Evolutionary conservation across 2,888 invertebrate genomes (phyloP).

Genomic region (Notodonta ziczac): DNA sequence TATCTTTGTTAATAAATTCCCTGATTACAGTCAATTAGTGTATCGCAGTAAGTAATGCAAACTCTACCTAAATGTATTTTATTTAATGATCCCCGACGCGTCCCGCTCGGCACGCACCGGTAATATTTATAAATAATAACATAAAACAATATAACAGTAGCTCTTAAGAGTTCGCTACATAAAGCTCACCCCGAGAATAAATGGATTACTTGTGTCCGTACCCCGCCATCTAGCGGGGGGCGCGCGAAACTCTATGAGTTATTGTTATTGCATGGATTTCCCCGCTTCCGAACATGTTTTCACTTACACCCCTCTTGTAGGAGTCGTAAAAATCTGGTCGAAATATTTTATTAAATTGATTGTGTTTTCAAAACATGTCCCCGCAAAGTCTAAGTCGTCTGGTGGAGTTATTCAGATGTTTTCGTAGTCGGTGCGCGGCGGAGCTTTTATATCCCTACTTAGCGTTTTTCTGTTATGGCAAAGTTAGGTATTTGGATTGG

Average conservation of each 20-base stretch:
- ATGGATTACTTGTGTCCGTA: conserved; percentile 83
- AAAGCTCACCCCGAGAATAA: conserved; percentile 83
- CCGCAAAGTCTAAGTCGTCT: conserved; percentile 35
- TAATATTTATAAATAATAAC: conserved; percentile 80
- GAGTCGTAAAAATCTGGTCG: conserved; percentile 76
- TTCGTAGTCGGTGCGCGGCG: conserved; percentile 22
- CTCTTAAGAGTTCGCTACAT: conserved; percentile 79
- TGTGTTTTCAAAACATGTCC: conserved; percentile 57
- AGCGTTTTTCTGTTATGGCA: conserved; percentile 15
- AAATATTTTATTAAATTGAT: conserved; percentile 75
- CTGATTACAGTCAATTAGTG: neutral
- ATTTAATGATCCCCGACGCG: conserved; percentile 56
- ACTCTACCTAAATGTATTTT: conserved; percentile 22
- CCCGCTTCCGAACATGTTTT: conserved; percentile 79
- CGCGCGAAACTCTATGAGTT: conserved; percentile 73
- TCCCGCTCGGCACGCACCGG: conserved; percentile 54
- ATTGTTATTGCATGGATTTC: conserved; percentile 82
- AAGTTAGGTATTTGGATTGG: conserved; percentile 14
- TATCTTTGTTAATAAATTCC: neutral
- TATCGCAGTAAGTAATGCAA: conserved; percentile 23
- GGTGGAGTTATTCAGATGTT: conserved; percentile 28
- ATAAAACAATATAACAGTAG: conserved; percentile 77
- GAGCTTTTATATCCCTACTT: conserved; percentile 23
- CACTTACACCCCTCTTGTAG: conserved; percentile 80
- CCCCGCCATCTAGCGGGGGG: conserved; percentile 81